Evolutionary conservation across 2,888 invertebrate genomes (phyloP).

Genomic region (Trichogramma evanescens): DNA sequence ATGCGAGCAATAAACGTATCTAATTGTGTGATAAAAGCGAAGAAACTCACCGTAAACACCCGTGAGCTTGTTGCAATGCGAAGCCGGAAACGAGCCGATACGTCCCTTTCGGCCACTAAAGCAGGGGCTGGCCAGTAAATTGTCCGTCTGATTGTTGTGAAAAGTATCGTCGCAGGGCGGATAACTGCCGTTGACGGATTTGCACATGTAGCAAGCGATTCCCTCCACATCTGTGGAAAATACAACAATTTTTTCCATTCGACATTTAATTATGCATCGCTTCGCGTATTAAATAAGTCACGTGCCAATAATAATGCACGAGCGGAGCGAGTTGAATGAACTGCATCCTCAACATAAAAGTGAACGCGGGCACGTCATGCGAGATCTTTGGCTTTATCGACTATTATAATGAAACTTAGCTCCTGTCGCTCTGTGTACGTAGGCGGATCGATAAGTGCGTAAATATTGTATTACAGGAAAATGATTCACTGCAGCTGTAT

Average conservation of each 20-base stretch:
- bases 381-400: too few species aligned
- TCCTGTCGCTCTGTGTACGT: too few species aligned
- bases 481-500: too few species aligned
- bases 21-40: conserved; percentile 30
- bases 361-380: too few species aligned
- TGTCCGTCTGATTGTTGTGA: conserved; percentile 81
- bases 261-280: not conserved
- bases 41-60: conserved; percentile 71
- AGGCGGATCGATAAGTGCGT: too few species aligned
- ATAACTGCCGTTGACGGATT: conserved; percentile 81
- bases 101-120: conserved; percentile 90
- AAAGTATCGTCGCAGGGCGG: conserved; percentile 91
- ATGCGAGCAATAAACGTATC: not conserved
- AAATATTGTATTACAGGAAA: too few species aligned
- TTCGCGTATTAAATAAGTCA: not conserved
- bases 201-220: conserved; percentile 96
- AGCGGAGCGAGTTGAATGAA: not conserved
- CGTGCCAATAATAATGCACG: not conserved
- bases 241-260: not conserved
- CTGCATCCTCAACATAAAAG: not conserved
- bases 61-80: conserved; percentile 91
- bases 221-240: conserved; percentile 48
- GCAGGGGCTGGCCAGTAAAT: conserved; percentile 83
- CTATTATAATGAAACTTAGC: too few species aligned
- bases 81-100: conserved; percentile 91